A percentile compares a stretch with the other conserved stretches of the same genome.
Evolutionary conservation across 2,888 invertebrate genomes (phyloP).

Genomic region (Eueremaeus valkanovi): DNA sequence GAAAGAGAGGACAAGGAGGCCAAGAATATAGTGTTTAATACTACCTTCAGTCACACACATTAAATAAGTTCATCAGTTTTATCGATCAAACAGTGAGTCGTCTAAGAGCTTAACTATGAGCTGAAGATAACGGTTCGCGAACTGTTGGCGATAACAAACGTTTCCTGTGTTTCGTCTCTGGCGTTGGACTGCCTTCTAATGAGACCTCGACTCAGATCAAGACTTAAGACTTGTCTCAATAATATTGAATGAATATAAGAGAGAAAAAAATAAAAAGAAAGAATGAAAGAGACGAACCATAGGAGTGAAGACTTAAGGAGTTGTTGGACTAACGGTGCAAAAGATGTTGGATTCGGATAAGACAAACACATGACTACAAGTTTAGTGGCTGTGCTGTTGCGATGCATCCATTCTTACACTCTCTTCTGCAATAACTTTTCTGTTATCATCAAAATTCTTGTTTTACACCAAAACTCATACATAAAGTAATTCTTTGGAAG

Average conservation of each 20-base stretch:
- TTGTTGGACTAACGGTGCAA: not conserved
- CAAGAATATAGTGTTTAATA: not conserved
- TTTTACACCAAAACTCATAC: too few species aligned
- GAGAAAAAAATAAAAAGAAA: not conserved
- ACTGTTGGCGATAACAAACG: slow-evolving; percentile 4
- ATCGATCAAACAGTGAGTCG: not conserved
- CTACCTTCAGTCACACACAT: not conserved
- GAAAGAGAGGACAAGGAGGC: not conserved
- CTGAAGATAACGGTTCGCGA: not conserved
- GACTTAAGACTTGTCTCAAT: not conserved
- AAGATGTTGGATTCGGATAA: not conserved
- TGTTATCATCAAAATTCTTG: too few species aligned
- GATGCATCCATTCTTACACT: too few species aligned
- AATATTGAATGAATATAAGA: not conserved
- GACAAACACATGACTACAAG: too few species aligned
- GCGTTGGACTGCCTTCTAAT: not conserved
- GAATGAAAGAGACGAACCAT: not conserved
- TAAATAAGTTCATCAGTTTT: not conserved
- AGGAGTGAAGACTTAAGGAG: not conserved
- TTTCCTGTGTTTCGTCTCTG: not conserved
- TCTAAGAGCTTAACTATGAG: not conserved
- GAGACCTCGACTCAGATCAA: not conserved
- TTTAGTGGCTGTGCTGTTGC: too few species aligned
- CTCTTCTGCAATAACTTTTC: too few species aligned
- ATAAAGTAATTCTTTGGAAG: too few species aligned